These are phyloP conservation scores for Salvator merianae DNA, from an alignment of 2,113 vertebrate species.

Conservation along the genomic window DNA sequence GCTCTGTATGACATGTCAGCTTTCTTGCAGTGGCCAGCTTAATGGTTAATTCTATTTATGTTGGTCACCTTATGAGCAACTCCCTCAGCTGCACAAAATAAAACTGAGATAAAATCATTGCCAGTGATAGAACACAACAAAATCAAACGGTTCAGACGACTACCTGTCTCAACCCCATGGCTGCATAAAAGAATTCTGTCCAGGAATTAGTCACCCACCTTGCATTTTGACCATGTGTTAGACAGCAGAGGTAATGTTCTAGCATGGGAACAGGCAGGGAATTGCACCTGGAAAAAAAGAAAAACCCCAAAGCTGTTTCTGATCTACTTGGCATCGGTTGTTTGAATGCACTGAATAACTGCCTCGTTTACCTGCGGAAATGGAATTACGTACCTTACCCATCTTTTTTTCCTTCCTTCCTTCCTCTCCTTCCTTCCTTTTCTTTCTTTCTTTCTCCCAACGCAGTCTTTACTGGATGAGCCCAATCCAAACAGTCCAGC, in stretches of 20 bases:
- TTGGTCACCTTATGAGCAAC: too few species aligned
- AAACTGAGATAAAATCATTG: too few species aligned
- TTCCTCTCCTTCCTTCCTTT: neutral
- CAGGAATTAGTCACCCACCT: too few species aligned
- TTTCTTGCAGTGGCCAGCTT: neutral
- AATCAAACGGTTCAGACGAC: too few species aligned
- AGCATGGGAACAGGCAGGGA: neutral
- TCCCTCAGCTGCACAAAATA: too few species aligned
- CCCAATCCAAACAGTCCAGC: constrained; percentile 98
- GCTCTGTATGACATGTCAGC: neutral
- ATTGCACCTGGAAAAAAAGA: too few species aligned
- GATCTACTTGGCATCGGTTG: too few species aligned
- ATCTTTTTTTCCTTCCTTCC: constrained; percentile 41
- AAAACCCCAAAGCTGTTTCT: too few species aligned
- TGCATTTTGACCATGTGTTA: too few species aligned
- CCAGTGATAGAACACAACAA: too few species aligned
- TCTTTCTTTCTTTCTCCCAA: neutral
- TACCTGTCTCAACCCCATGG: too few species aligned
- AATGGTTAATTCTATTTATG: neutral
- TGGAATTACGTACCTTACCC: neutral
- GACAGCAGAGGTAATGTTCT: neutral
- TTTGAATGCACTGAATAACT: neutral
- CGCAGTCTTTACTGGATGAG: constrained; percentile 96
- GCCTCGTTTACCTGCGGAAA: neutral
- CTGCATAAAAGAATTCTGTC: too few species aligned